Base-by-base conservation (phyloP, 2,113 vertebrate species). In the Burhinus oedicnemus region DNA sequence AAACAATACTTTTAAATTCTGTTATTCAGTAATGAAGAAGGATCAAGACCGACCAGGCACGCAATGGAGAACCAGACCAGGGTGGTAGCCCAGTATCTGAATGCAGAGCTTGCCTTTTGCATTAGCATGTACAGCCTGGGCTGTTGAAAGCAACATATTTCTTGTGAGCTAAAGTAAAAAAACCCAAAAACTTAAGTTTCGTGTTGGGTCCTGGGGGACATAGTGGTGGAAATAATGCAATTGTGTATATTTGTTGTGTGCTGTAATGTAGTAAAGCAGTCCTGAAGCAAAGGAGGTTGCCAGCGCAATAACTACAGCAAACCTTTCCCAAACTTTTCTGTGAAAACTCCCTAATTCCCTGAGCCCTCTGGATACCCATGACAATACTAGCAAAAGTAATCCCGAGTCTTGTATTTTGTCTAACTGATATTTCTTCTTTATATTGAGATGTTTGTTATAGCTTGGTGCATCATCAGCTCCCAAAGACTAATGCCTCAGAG, bases 331-430 rank as follows among this genome's bases (percentile, higher is more conserved):
- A 34, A 54, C 4, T 4, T 25, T 45, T 38, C 34, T 44, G 34
- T 20, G 61, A 47, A 19, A 78, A 8, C 27, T 66, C 64, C 68
- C 21, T 11, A 9, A 49, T 74, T 61, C 51, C 65, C 40, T 20
- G 62, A 36, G 36, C 45, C 51, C 54, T 52, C 49, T 13, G 51
- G 36, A 49, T 5, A 13, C 10, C 57, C 6, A 0, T 27, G 58
- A 32, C 30, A 47, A 6, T 8, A 26, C 3, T 4, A 42, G 23
- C 49, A 57, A 36, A 58, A 54, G 12, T 1, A 23, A 54, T 49
- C 40, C 51, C 2, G 3, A 5, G 54, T 36, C 54, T 1, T 4
- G 3, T 2, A 1, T 62, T 88, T 70, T 11, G 2, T n/a, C 66
- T 66, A 34, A 20, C 17, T 40, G 29, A 4, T 30, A 16, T 42